Evolutionary conservation across 2,797 vertebrate species (phyloP), one percentile per base, ranked within the genome.

Genomic region (Fratercula arctica): DNA sequence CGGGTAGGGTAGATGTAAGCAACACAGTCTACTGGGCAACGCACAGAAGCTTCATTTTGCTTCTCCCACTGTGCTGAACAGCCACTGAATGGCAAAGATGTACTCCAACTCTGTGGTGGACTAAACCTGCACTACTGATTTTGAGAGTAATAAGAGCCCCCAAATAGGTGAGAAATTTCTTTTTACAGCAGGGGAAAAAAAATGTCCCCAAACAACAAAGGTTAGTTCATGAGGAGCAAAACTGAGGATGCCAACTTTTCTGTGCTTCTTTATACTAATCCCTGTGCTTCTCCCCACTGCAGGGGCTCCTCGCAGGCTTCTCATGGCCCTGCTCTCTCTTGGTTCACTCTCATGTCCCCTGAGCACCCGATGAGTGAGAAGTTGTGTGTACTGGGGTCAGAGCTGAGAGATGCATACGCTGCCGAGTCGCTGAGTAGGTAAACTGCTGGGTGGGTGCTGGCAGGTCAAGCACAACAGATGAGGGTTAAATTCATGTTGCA

Each of bases 271-370:
- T 37, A 16, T 23, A 11, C 39, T 48, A 60, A 37, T 7, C 25
- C 6, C 16, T 37, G 35, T 56, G 24, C 21, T 84, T 28, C 41
- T 84, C 4, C 37, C 17, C 45, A 13, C n/a, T 0, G 0, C 12
- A 11, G 50, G 10, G 4, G 4, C 31, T 80, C 45, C 46, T 90
- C 33, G 6, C 29, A 7, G 10, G 15, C 23, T 77, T 60, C 67
- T 67, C 45, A 31, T 8, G 15, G 31, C 45, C 51, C 29, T 4
- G 5, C 43, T 82, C 13, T 72, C 45, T 63, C 50, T 59, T 15
- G 11, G 18, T 46, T 76, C 18, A 10, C 15, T 37, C 43, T 59
- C 10, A 2, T 14, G 5, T 70, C 12, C 21, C 29, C 21, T 39
- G 23, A n/a, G 24, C 54, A 57, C 25, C 7, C 0, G 0, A 6